Base-by-base conservation (phyloP, 1,140 invertebrate genomes). In the Tetramorium alpestre region DNA sequence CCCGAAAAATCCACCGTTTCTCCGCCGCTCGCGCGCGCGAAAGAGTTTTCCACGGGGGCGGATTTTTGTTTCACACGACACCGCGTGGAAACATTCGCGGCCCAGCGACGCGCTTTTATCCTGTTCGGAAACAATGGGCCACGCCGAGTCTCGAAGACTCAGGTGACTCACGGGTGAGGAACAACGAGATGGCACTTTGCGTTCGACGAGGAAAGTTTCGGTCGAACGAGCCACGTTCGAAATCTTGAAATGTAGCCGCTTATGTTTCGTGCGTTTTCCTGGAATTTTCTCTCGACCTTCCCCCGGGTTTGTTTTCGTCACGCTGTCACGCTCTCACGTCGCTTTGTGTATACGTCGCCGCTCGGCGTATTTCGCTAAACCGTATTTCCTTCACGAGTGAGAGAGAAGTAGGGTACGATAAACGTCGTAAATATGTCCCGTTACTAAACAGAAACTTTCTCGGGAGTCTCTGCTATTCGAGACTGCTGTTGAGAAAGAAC, bases 281-380 rank as follows among this genome's bases (percentile, higher is more conserved):
- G 25, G 78, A 58, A 72, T 47, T 41, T 70, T 44, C 28, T n/a
- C 64, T 56, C 60, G 75, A 88, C 73, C 87, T 76, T 89, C 67
- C 67, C 44, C 75, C 58, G 65, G 75, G 69, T 89, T 89, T 89
- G 87, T 89, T 89, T 89, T 89, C 60, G 44, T 87, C 51, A 70
- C 86, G 77, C 88, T 56, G 49, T 49, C 49, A 49, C 49, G 49
- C 87, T 72, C 87, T n/a, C 78, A 41, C 49, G 54, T 80, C 51
- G 76, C 54, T 76, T 82, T 77, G 33, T 62, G 47, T 54, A 33
- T 33, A 38, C 3, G 60, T 49, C 56, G 49, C 11, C n/a, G 60
- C 28, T 58, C 76, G 54, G 22, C 28, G n/a, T 73, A 56, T 73
- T 22, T 41, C 47, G 64, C 10, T 18, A 44, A 38, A 44, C 3